These are phyloP conservation scores for Phytoseiulus persimilis DNA, from an alignment of 2,888 invertebrate genomes.

Conservation along the genomic window DNA sequence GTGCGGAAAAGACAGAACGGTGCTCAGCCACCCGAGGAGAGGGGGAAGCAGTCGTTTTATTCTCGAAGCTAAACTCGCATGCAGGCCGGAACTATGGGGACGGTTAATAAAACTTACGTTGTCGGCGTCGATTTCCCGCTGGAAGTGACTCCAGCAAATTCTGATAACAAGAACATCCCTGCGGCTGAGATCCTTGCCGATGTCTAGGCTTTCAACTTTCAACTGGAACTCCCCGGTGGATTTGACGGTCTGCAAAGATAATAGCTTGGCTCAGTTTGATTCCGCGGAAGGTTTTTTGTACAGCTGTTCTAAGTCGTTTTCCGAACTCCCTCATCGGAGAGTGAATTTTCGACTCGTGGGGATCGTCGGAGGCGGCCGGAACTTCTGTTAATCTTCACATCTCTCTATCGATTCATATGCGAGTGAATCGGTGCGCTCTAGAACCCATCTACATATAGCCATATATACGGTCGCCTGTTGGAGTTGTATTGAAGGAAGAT, in stretches of 20 bases:
- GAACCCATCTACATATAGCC: background rate
- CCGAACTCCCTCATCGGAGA: too few species aligned
- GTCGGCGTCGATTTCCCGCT: constrained; percentile 27
- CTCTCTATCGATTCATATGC: background rate
- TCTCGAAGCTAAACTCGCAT: background rate
- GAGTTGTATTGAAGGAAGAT: background rate
- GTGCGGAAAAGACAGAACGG: background rate
- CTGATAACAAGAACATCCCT: constrained; percentile 16
- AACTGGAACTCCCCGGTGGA: constrained; percentile 13
- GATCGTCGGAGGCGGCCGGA: too few species aligned
- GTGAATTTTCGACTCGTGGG: too few species aligned
- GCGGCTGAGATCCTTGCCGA: constrained; percentile 15
- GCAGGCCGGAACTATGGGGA: too few species aligned
- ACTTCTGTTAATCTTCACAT: background rate
- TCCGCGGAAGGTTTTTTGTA: background rate
- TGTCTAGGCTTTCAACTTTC: constrained; percentile 30
- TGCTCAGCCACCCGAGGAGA: background rate
- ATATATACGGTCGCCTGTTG: background rate
- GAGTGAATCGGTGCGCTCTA: too few species aligned
- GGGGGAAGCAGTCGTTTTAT: background rate
- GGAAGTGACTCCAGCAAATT: constrained; percentile 35
- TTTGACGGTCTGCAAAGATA: constrained; percentile 6
- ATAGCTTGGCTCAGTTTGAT: background rate
- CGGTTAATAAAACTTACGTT: constrained; percentile 20
- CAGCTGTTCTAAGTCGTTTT: too few species aligned